Evolutionary conservation across 2,888 invertebrate genomes (phyloP), one percentile per base, ranked within the genome.

Genomic region (Apamea anceps): DNA sequence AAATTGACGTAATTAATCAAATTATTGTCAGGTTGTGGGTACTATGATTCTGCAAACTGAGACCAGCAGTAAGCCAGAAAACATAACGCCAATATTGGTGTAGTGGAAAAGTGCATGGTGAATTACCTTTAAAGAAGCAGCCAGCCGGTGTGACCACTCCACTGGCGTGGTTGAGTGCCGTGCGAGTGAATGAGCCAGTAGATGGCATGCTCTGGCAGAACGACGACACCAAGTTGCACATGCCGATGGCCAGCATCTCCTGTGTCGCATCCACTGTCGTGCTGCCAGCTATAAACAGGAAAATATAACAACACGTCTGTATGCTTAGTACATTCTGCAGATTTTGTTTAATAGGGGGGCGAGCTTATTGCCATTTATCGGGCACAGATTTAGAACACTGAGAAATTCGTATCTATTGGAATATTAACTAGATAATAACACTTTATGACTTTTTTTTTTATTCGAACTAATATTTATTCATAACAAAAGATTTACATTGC

Each of bases 101-200:
- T 5, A 37, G 37, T 37, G 37, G 5, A 32, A 10, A 63, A 8
- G 32, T 63, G 18, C 32, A 63, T 63, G 15, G 63, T 28, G 7
- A 25, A 18, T 57, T 80, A 89, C 98, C 98, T 81, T 99, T 99
- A 65, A 98, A 97, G 45, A 98, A 93, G 1, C 99, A 98, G 0
- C 99, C 98, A 25, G 98, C 97, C 0, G 99, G 98, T 0, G 99
- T 99, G 87, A 97, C 97, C 0, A 99, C 99, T 0, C 99, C 99
- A 85, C 99, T 98, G 74, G 99, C 98, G 93, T 99, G 98, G 96
- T 99, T 99, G 57, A 99, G 98, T 4, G 99, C 99, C 2, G 99
- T 98, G 83, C 99, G 97, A 0, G 98, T 98, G 95, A 99, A 99
- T 37, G 98, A 98, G 78, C 98, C 99, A 12, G 99, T 98, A 2